Evolutionary conservation across 2,888 invertebrate genomes (phyloP), one percentile per base, ranked within the genome.

Genomic region (Watsonalla binaria): DNA sequence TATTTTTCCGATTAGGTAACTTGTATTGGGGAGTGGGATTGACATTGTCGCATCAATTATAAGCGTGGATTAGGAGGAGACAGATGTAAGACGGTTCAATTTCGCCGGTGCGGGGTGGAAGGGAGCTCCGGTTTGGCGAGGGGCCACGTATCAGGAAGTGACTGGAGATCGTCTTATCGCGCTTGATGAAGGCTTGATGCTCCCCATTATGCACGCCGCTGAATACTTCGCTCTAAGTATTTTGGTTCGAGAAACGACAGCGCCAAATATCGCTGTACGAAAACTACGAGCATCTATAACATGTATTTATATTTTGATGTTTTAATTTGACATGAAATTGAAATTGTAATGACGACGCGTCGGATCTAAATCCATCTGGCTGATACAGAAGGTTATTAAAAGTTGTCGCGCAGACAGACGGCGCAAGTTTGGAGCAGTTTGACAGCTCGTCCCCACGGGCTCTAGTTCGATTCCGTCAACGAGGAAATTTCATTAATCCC

Each of bases 21-120:
- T 80, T 81, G 82, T 84, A 83, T 82, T 82, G 74, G 78, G 72
- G 73, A 80, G 42, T 73, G 80, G 80, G 78, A 82, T 86, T 88
- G 90, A 90, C 89, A 84, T 86, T 82, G 86, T 83, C 84, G 82
- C 90, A 90, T 90, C 90, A 90, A 90, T 90, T 90, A 90, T 89
- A 89, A 87, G 82, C 82, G 73, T 73, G 90, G 90, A 86, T 90
- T 90, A 90, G 82, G 62, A 61, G 63, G 74, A 79, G 90, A 90
- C 90, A 89, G 89, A 81, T 85, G 80, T 81, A 78, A 89, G 89
- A 82, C 86, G 86, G 86, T 86, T 87, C 89, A 86, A 88, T 88
- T 88, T 86, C 79, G 80, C 70, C 59, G 66, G 60, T 61, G 71
- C 65, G 66, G 68, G 65, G 60, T 53, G 54, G 53, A 60, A 61